These are phyloP conservation scores for Ctenopoma multispine DNA, from an alignment of 2,797 vertebrate genomes.

Conservation along the genomic window DNA sequence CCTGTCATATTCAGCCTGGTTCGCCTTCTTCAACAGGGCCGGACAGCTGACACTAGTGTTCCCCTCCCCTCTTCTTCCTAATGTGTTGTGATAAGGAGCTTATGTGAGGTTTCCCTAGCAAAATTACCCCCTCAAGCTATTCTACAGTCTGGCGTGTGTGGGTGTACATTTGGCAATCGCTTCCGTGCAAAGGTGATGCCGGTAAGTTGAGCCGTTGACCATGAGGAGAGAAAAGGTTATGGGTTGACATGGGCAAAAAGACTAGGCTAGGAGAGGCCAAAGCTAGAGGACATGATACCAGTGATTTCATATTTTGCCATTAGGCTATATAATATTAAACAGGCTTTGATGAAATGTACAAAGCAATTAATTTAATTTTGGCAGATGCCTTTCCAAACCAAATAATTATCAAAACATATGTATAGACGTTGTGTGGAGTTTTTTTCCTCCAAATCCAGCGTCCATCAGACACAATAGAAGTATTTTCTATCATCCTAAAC, in stretches of 20 bases:
- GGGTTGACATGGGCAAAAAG: conserved; percentile 53
- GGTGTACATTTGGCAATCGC: conserved; percentile 45
- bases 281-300: conserved; percentile 63
- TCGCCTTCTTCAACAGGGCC: conserved; percentile 85
- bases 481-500: no score
- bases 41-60: conserved; percentile 89
- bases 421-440: no score
- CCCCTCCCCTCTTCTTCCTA: conserved; percentile 86
- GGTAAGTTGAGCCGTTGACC: conserved; percentile 54
- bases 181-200: conserved; percentile 55
- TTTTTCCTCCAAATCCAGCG: conserved; percentile 40
- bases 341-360: conserved; percentile 39
- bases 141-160: conserved; percentile 73
- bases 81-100: conserved; percentile 95
- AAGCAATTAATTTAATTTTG: no score
- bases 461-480: conserved; percentile 8
- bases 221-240: conserved; percentile 15
- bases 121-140: conserved; percentile 85
- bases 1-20: conserved; percentile 86
- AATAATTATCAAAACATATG: no score
- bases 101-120: conserved; percentile 87
- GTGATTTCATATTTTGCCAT: conserved; percentile 20
- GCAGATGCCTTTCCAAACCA: no score
- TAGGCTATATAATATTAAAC: conserved; percentile 20
- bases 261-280: conserved; percentile 46